A percentile compares a stretch with the other conserved stretches of the same genome.
phyloP scores from a whole-genome alignment of 2,888 invertebrate species.

The Eutolmus rufibarbis region DNA sequence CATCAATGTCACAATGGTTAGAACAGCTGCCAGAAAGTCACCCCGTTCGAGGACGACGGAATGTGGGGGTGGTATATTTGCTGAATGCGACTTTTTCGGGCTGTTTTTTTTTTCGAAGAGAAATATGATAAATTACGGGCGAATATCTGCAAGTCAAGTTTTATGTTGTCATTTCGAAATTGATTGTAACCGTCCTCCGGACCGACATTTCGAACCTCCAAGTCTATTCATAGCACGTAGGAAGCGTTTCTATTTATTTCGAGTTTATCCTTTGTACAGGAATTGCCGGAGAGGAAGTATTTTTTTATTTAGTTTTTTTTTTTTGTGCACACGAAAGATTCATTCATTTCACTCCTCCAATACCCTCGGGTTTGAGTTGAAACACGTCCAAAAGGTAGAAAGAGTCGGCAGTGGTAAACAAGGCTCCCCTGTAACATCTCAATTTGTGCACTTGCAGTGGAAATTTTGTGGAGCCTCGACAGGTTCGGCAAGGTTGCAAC shows the following conservation, averaged over 20 bases:
- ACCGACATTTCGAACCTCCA: not conserved
- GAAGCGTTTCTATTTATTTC: not conserved
- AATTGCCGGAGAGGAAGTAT: not conserved
- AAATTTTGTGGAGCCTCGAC: not conserved
- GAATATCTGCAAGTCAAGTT: not conserved
- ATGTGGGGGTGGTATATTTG: not conserved
- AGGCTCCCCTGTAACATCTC: not conserved
- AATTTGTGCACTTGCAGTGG: not conserved
- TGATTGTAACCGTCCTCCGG: not conserved
- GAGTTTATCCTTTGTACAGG: not conserved
- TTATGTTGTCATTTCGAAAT: slow-evolving; percentile 17
- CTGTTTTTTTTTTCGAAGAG: not conserved
- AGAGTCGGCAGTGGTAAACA: not conserved
- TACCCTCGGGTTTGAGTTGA: not conserved
- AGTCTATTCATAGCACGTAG: not conserved
- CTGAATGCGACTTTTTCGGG: not conserved
- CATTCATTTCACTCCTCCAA: not conserved
- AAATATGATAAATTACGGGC: slow-evolving; percentile 2
- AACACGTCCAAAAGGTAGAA: not conserved
- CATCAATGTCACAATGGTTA: not conserved
- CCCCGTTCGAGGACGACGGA: not conserved
- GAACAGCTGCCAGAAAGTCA: not conserved
- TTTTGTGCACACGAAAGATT: not conserved
- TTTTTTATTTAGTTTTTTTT: not conserved
- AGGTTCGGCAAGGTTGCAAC: not conserved